Evolutionary conservation across 1,140 invertebrate species (phyloP), one percentile per base, ranked within the genome.

Genomic region (Drosophila kurseongensis): DNA sequence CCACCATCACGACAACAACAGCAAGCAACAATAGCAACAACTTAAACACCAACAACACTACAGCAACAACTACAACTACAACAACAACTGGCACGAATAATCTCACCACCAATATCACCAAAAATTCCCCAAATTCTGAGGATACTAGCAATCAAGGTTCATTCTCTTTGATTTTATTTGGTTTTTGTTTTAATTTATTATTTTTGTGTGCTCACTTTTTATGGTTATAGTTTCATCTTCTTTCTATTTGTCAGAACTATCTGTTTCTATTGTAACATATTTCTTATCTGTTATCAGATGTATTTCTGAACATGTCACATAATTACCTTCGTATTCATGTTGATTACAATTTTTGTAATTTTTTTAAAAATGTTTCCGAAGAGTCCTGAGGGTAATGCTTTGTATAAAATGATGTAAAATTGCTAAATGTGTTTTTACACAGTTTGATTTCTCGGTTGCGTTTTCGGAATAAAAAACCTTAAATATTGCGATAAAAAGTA

Each of bases 71-170:
- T 35, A 57, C 56, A 47, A 45, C 51, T 27, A 65, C 72, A 69
- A 68, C 58, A 60, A 42, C 55, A 62, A 62, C 60, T 74, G 86
- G 86, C 84, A 90, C 82, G 63, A 88, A 77, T 71, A 88, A 80
- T 82, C 68, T 72, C 67, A 88, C 80, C 73, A 85, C 72, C 72
- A 84, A 84, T 76, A 78, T 72, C 78, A 86, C 83, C 76, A 91
- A 91, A 91, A 91, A 91, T 89, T 90, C 83, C 74, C 83, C 75
- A 72, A 91, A 89, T 67, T 91, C 86, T 72, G 90, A 91, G 90
- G 90, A 91, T 59, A 90, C 74, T 85, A 85, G 76, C 83, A 91
- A 78, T 82, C 86, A 92, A 92, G 90, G 91, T 91, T 92, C 79
- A 89, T 92, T 86, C 74, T 83, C 44, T 76, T 88, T 71, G 3